Evolutionary conservation across 1,140 invertebrate species (phyloP).

Genomic region (Leguminivora glycinivorella): DNA sequence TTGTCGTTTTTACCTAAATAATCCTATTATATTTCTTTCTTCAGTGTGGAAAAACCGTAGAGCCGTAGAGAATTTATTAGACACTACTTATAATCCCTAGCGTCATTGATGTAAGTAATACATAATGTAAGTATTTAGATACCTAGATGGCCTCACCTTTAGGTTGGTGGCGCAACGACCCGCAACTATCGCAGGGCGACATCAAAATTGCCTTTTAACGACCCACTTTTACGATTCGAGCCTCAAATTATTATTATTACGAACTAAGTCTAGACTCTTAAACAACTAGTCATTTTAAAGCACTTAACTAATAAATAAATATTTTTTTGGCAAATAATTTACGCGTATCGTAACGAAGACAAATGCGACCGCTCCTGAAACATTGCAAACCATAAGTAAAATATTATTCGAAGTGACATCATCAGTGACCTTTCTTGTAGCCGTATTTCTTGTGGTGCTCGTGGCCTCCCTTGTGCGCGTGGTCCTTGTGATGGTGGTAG

Average conservation of each 20-base stretch:
- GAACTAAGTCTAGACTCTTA: not conserved
- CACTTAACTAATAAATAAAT: slow-evolving; percentile 23
- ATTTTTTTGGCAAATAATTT: slow-evolving; percentile 14
- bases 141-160: not conserved
- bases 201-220: slow-evolving; percentile 23
- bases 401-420: slow-evolving; percentile 50
- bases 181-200: not conserved
- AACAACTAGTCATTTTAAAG: slow-evolving; percentile 6
- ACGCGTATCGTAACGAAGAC: slow-evolving; percentile 18
- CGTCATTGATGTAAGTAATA: not conserved
- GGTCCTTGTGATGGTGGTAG: slow-evolving; percentile 81
- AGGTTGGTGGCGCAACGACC: not conserved
- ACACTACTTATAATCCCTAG: not conserved
- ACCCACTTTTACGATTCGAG: slow-evolving; percentile 8
- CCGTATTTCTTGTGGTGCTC: slow-evolving; percentile 78
- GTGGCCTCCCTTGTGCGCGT: slow-evolving; percentile 82
- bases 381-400: slow-evolving; percentile 35
- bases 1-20: not conserved
- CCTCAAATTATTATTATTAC: slow-evolving; percentile 18
- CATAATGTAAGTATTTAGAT: not conserved
- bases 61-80: not conserved
- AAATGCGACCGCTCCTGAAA: not conserved
- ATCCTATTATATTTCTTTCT: not conserved
- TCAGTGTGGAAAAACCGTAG: not conserved
- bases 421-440: slow-evolving; percentile 77